Conservation (phyloP, 2,113 vertebrate genomes). For the Cinclus cinclus region DNA sequence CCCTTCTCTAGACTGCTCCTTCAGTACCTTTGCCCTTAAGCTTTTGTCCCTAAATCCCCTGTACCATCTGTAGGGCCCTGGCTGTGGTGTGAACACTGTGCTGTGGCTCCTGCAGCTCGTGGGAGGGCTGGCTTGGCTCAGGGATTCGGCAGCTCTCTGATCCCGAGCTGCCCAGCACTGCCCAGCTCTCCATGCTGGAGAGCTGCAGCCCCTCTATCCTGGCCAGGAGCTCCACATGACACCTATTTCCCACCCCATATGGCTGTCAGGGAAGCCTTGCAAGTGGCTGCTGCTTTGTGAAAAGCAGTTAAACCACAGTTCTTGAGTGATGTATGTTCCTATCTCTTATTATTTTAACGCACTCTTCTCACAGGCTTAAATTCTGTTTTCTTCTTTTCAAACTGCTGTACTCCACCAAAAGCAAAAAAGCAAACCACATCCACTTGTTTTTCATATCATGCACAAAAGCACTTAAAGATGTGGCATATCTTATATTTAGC, state of each 20-base stretch:
- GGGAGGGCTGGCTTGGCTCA: background rate
- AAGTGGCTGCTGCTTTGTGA: background rate
- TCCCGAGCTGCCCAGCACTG: background rate
- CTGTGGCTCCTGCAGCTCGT: fast-evolving
- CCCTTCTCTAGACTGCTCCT: background rate
- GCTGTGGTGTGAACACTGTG: fast-evolving
- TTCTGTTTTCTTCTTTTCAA: slow-evolving; percentile 33
- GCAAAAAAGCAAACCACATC: slow-evolving; percentile 44
- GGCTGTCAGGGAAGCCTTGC: background rate
- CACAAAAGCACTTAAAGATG: slow-evolving; percentile 13
- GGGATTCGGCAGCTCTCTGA: background rate
- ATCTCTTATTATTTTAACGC: background rate
- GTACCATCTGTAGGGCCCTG: fast-evolving
- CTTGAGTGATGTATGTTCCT: background rate
- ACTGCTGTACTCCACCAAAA: background rate
- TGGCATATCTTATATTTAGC: background rate
- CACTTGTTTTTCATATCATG: slow-evolving; percentile 37
- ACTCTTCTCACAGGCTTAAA: background rate
- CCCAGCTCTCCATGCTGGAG: background rate
- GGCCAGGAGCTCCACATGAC: background rate
- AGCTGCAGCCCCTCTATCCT: background rate
- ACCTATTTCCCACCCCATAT: background rate
- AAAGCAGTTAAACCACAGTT: slow-evolving; percentile 55
- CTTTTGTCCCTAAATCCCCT: background rate
- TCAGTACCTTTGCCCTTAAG: background rate